These are phyloP conservation scores for Sisor rabdophorus DNA, from an alignment of 2,113 vertebrate genomes.

Conservation along the genomic window DNA sequence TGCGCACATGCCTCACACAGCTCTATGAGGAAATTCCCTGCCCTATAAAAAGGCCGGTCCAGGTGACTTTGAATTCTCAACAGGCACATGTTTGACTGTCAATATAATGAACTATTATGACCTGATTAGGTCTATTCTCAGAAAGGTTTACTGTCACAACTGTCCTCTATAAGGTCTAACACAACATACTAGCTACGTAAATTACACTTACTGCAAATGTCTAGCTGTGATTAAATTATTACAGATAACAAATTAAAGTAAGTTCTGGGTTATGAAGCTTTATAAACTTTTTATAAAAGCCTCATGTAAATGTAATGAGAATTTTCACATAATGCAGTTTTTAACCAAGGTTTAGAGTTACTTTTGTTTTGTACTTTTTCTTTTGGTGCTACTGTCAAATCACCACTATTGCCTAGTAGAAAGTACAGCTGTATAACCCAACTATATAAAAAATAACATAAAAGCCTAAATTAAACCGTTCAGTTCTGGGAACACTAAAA, in stretches of 20 bases:
- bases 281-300: background rate
- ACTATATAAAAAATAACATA: background rate
- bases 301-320: background rate
- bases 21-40: conserved; percentile 3
- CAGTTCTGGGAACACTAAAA: no score
- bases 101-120: background rate
- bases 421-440: conserved; percentile 12
- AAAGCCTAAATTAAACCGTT: background rate
- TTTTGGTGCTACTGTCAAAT: conserved; percentile 13
- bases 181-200: background rate
- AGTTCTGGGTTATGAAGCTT: background rate
- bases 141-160: background rate
- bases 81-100: background rate
- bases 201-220: background rate
- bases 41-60: background rate
- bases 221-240: background rate
- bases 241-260: background rate
- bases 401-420: background rate
- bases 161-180: background rate
- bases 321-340: conserved; percentile 1
- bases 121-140: background rate
- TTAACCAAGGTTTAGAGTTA: background rate
- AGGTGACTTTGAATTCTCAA: background rate
- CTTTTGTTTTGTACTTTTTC: no score
- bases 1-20: background rate